phyloP scores from a whole-genome alignment of 2,113 vertebrate genomes.

The Turdus rufiventris region DNA sequence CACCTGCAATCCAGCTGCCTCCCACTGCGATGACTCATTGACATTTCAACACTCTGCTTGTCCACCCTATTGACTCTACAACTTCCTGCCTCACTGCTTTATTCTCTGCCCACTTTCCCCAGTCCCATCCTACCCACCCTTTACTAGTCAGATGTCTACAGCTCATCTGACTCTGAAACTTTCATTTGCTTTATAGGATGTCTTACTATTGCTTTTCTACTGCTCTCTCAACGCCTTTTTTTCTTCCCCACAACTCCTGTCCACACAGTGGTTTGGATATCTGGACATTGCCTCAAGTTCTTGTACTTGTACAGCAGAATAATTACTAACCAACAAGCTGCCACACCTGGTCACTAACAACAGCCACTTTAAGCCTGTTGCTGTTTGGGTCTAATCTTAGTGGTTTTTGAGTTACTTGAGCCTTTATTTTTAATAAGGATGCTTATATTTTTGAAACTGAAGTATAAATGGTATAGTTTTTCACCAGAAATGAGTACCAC shows the following conservation, averaged over 20 bases:
- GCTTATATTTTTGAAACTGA: neutral
- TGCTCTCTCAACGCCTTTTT: neutral
- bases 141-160: neutral
- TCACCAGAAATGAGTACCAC: neutral
- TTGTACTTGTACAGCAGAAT: neutral
- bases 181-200: neutral
- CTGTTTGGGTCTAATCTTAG: neutral
- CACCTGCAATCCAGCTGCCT: conserved; percentile 57
- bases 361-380: neutral
- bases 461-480: neutral
- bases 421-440: neutral
- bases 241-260: neutral
- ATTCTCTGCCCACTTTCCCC: neutral
- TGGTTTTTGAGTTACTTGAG: neutral
- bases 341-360: neutral
- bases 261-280: neutral
- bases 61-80: conserved; percentile 36
- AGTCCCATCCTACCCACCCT: neutral
- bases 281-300: neutral
- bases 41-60: conserved; percentile 36
- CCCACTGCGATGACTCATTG: conserved; percentile 1
- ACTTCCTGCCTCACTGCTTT: conserved; percentile 12
- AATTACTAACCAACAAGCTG: neutral
- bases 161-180: neutral
- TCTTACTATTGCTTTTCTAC: neutral